Base-by-base conservation (phyloP, 2,888 invertebrate species). In the Pandemis heparana region DNA sequence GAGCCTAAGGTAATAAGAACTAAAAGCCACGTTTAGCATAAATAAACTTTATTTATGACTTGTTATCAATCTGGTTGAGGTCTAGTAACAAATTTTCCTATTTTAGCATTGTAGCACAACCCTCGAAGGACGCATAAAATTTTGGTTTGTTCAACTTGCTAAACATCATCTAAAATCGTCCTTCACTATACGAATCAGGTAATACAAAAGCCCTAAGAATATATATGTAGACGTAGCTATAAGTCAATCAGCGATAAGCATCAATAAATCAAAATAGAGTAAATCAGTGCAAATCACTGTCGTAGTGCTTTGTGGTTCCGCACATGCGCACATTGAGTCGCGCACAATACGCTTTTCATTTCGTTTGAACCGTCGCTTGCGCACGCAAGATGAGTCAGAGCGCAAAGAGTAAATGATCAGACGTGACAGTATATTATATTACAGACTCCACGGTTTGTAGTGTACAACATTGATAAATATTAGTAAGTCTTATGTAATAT, bases 281-380 rank as follows among this genome's bases (percentile, higher is more conserved):
- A 87, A 89, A 89, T 87, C 84, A 83, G 81, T 86, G 87, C 87
- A 88, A 90, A 89, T 88, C 85, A 85, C 84, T 84, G 88, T 64
- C 48, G 88, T 78, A 83, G 82, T 84, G 86, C 85, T 91, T 94
- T 90, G 87, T 90, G 76, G 77, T 60, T 69, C 82, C 88, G 89
- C 94, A 92, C 92, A 92, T 91, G 92, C 90, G 89, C 87, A 78
- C 87, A 78, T 78, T 89, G 87, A 87, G 87, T 88, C 83, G 85
- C 88, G 80, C 84, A 92, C 91, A 92, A 92, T 92, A 93, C 88
- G 92, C 94, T 92, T 94, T 94, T 94, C 90, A 93, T 92, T 91
- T 89, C 90, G 78, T 90, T 90, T 90, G 85, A 92, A 91, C 56
- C 79, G 84, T 82, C 80, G 81, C 81, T 80, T 81, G 81, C 81